Conservation (phyloP, 1,140 invertebrate genomes). For the Tetragonula clypearis region DNA sequence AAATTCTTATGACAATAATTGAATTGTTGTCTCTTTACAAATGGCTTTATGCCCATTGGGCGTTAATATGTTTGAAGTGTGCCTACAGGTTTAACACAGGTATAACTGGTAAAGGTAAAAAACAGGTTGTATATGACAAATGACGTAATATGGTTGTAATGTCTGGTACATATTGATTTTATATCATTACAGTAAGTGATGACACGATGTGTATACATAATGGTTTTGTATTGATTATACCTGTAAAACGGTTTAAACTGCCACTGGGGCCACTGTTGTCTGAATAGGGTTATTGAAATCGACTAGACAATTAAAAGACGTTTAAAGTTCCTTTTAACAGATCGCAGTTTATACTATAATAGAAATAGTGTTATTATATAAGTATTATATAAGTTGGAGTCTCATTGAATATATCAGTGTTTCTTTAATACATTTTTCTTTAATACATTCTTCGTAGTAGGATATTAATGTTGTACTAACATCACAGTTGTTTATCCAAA, state of each 20-base stretch:
- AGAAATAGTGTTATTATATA: conserved; percentile 17
- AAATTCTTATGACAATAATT: conserved; percentile 60
- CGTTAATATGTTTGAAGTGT: conserved; percentile 82
- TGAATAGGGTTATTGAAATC: conserved; percentile 54
- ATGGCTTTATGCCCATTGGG: conserved; percentile 75
- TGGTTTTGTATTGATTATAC: conserved; percentile 55
- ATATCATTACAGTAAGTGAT: conserved; percentile 33
- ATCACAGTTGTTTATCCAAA: background rate
- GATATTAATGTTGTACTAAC: conserved; percentile 14
- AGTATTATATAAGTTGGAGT: conserved; percentile 19
- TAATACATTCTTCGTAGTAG: conserved; percentile 1
- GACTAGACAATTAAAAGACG: conserved; percentile 57
- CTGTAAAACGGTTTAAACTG: conserved; percentile 55
- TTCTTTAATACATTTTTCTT: conserved; percentile 14
- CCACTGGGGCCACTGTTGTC: conserved; percentile 66
- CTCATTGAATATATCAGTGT: conserved; percentile 1
- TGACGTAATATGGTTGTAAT: conserved; percentile 77
- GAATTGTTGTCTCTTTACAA: conserved; percentile 71
- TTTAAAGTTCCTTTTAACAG: conserved; percentile 53
- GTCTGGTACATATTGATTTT: conserved; percentile 61
- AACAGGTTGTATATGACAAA: conserved; percentile 81
- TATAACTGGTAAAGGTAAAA: conserved; percentile 79
- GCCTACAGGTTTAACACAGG: conserved; percentile 82
- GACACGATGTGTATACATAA: conserved; percentile 34
- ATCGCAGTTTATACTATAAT: conserved; percentile 21